Evolutionary conservation across 1,140 invertebrate genomes (phyloP), one percentile per base, ranked within the genome.

Genomic region (Drosophila mayri): DNA sequence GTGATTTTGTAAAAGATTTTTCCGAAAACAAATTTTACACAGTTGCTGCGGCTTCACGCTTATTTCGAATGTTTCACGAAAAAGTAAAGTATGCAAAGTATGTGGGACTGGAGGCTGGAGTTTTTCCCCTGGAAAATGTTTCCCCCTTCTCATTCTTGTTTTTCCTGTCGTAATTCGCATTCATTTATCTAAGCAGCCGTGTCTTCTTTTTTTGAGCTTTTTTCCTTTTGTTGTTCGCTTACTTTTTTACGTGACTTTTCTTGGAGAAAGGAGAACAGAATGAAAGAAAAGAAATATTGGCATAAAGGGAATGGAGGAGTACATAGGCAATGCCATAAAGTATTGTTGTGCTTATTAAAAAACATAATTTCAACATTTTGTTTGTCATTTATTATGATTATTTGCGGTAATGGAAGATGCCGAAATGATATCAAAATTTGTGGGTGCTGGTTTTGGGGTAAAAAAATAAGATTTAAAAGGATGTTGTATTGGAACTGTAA

Each of bases 341-440:
- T 76, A 87, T 87, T 81, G 60, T 74, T 79, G 59, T 59, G 70
- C 67, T 76, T 87, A 87, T 79, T 87, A 87, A 87, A 84, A 87
- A 79, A 78, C 79, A 72, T 79, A 82, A 87, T 82, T 82, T 70
- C 37, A 43, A 64, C 72, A 79, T 87, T 87, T 79, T 79, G 63
- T 71, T 71, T 87, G 79, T 82, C 83, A 87, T 87, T 87, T 87
- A 87, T 87, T 82, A 87, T 79, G 76, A 87, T 87, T 87, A 87
- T 79, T 87, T 59, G 65, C 47, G 49, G 32, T 57, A 81, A 67
- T 60, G 62, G 63, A 64, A 57, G 46, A 52, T 50, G 20, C 37
- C 10, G 16, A 32, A 54, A 44, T 35, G 12, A 8, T 30, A 35
- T 4, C 7, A 18, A 66, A 38, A 22, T 25, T 16, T 54, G 8